Evolutionary conservation across 2,888 invertebrate species (phyloP).

Genomic region (Marronus borbonicus): DNA sequence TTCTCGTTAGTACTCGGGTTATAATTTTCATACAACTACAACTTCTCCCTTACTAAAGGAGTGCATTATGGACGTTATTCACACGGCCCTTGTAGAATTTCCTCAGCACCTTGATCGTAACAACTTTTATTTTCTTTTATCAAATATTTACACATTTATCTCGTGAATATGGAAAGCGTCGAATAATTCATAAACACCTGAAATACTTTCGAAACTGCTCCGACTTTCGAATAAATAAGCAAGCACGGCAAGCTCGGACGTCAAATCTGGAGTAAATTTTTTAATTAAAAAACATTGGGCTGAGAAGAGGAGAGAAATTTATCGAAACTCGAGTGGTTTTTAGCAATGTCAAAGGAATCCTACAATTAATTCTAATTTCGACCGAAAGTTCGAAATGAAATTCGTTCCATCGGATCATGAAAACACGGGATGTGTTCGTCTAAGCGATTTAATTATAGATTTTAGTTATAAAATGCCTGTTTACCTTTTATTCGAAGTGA

Average conservation of each 20-base stretch:
- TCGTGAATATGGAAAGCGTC: no score
- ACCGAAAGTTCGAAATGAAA: slow-evolving; percentile 21
- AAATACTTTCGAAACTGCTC: no score
- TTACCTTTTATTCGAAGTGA: slow-evolving; percentile 41
- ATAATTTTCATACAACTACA: no score
- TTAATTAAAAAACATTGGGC: slow-evolving; percentile 3
- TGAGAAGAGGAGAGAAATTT: slow-evolving; percentile 2
- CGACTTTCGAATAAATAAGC: slow-evolving; percentile 2
- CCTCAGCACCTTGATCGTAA: no score
- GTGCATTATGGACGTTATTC: no score
- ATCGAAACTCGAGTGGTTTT: slow-evolving; percentile 13
- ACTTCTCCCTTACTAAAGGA: no score
- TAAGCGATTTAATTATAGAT: neutral
- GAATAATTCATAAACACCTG: no score
- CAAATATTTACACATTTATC: no score
- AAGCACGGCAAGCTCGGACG: neutral
- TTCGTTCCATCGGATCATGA: slow-evolving; percentile 15
- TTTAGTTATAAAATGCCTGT: slow-evolving; percentile 9
- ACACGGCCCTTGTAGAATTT: no score
- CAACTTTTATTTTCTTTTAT: no score
- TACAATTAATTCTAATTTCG: slow-evolving; percentile 6
- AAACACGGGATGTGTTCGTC: neutral
- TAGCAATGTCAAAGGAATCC: slow-evolving; percentile 18
- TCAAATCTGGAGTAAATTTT: neutral
- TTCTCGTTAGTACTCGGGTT: no score